Evolutionary conservation across 2,113 vertebrate genomes (phyloP), one percentile per base, ranked within the genome.

Genomic region (Promerops cafer): DNA sequence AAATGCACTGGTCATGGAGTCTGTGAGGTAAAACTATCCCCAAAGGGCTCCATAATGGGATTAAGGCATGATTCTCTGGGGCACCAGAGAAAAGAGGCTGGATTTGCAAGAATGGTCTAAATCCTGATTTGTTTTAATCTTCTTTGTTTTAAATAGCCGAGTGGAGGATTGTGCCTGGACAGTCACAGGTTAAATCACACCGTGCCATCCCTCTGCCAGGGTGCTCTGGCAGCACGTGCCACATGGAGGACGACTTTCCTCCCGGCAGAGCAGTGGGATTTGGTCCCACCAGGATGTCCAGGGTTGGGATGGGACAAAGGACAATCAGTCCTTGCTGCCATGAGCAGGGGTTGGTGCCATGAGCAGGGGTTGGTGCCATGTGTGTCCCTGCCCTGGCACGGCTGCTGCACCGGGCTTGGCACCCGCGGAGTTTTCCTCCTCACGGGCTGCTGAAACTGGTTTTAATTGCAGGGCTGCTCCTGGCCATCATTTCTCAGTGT

Each of bases 401-500:
- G 80, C 66, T 54, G 49, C 70, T 24, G 60, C 2, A 1, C 76
- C 1, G 0, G 45, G 50, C 64, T 87, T 80, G 87, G 83, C 77
- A 89, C 35, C 9, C 0, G 0, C 0, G 0, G 35, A 16, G 49
- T 75, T 92, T 87, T 71, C 72, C 84, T 94, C 81, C 80, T 91
- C 13, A 0, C 1, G 1, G 83, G 83, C 89, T 91, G 93, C 87
- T 87, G 91, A 40, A 81, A 84, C 89, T 87, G 87, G 83, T 87
- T 96, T 89, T 91, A 72, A 75, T 89, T 71, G 87, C 70, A 56
- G 49, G 61, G 61, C 60, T 92, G 94, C 93, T 94, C 31, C 91
- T 78, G 80, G 90, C 91, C 77, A 71, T 86, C 65, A 2, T 75
- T 95, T 84, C 93, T 89, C 3, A 0, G 23, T 4, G 37, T 44